Base-by-base conservation (phyloP, 1,140 invertebrate species). In the Prorops nasuta region DNA sequence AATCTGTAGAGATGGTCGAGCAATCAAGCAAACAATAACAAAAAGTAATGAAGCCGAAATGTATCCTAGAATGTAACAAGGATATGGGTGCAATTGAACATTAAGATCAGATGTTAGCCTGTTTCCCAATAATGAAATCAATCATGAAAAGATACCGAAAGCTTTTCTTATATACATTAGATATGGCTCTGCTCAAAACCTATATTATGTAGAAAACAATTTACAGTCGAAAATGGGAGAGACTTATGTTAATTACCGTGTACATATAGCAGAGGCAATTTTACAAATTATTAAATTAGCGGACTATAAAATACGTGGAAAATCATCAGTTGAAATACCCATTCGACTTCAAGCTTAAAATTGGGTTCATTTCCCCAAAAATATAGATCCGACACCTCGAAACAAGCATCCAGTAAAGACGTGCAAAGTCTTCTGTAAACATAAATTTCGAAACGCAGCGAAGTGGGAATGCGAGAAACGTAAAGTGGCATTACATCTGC, bases 401-500 rank as follows among this genome's bases (percentile, higher is more conserved):
- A 43, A 43, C 9, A 31, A 43, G 28, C 15, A 43, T 16, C 14
- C 41, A 43, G 28, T 20, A 43, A 43, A 8, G 9, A 31, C n/a
- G 41, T 43, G 22, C 10, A 43, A 43, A 43, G 15, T 43, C 16
- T 43, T 19, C 8, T 43, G 17, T 43, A 43, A 43, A 22, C 41
- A 43, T 19, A 43, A 24, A 31, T 14, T 43, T 1, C 41, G 41
- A 32, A 43, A 22, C 22, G 41, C 3, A 43, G 28, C 41, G 34
- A 45, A 22, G 19, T 36, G 19, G 14, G 34, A 45, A 37, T 45
- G 44, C 19, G 10, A 17, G 4, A 37, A 45, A 37, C 22, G 34
- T 36, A 35, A 45, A 37, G 18, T 36, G 15, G 44, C 44, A 15
- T 45, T 45, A 45, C 44, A 45, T 45, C 34, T 45, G 9, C 19